phyloP scores from a whole-genome alignment of 1,140 invertebrate species.

The Bilobella aurantiaca region DNA sequence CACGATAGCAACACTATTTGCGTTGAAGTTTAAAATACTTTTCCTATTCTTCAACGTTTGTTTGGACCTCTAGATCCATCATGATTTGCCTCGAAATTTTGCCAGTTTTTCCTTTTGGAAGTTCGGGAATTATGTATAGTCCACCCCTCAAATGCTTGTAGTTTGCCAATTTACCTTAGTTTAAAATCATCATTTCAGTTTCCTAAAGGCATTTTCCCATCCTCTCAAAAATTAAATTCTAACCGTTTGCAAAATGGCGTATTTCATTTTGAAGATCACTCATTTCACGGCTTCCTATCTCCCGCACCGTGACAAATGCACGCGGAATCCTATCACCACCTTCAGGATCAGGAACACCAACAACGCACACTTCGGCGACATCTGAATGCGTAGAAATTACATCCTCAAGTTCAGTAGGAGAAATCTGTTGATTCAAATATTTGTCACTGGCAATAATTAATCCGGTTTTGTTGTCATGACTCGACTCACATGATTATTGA shows the following conservation, averaged over 20 bases:
- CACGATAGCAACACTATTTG: too few relatives aligned
- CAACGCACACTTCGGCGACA: slow-evolving; percentile 17
- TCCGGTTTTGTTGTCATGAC: too few relatives aligned
- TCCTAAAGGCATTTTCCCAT: background rate
- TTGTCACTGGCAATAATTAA: too few relatives aligned
- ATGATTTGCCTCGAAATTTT: slow-evolving; percentile 16
- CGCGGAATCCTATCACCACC: slow-evolving; percentile 16
- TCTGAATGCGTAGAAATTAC: slow-evolving; percentile 15
- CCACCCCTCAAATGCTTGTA: slow-evolving; percentile 22
- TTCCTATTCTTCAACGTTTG: background rate
- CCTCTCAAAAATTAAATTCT: background rate
- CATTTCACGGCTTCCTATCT: too few relatives aligned
- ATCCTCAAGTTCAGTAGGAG: slow-evolving; percentile 27
- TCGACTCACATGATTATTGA: slow-evolving; percentile 31
- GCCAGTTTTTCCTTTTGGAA: slow-evolving; percentile 24
- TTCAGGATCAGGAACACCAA: slow-evolving; percentile 21
- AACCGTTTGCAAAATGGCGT: slow-evolving; percentile 10
- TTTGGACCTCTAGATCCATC: too few relatives aligned
- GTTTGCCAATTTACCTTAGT: slow-evolving; percentile 1
- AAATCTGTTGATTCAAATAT: slow-evolving; percentile 11
- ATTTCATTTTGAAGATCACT: slow-evolving; percentile 5
- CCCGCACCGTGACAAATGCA: slow-evolving; percentile 18
- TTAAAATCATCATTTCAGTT: background rate
- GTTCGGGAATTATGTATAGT: slow-evolving; percentile 7
- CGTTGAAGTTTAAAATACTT: too few relatives aligned